Percentiles rank a stretch among this genome's conserved stretches.
These are phyloP conservation scores for Sericinus montela DNA, from an alignment of 2,888 invertebrate species.

Conservation along the genomic window DNA sequence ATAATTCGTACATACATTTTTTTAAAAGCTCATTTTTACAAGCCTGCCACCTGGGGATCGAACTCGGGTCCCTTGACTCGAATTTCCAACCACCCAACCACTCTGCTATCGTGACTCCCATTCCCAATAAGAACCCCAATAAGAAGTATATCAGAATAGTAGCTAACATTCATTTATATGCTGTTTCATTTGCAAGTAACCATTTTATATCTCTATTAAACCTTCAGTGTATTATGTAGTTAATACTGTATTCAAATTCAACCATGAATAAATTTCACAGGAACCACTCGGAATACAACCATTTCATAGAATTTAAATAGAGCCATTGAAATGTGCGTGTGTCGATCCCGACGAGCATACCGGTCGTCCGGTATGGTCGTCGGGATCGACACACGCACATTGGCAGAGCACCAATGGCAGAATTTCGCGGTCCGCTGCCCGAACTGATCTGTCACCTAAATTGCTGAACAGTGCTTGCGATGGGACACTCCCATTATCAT, in stretches of 20 bases:
- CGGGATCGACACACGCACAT: conserved; percentile 22
- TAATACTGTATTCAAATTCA: background rate
- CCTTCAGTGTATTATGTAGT: background rate
- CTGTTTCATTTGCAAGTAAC: no score
- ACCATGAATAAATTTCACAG: conserved; percentile 1
- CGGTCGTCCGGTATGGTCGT: no score
- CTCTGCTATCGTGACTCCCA: no score
- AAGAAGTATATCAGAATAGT: no score
- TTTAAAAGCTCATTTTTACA: no score
- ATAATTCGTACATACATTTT: no score
- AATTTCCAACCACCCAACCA: no score
- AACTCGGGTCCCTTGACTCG: no score
- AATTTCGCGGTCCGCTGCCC: conserved; percentile 50
- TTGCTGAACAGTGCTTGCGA: conserved; percentile 40
- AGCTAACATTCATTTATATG: no score
- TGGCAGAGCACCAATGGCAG: conserved; percentile 35
- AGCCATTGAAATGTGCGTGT: conserved; percentile 18
- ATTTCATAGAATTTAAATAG: conserved; percentile 13
- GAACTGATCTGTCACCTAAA: conserved; percentile 33
- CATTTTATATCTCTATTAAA: no score
- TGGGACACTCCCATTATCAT: conserved; percentile 30
- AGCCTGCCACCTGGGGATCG: no score
- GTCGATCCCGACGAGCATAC: conserved; percentile 24
- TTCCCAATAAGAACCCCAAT: no score
- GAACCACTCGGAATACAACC: background rate